Evolutionary conservation across 2,888 invertebrate species (phyloP).

Genomic region (Ditula angustiorana): DNA sequence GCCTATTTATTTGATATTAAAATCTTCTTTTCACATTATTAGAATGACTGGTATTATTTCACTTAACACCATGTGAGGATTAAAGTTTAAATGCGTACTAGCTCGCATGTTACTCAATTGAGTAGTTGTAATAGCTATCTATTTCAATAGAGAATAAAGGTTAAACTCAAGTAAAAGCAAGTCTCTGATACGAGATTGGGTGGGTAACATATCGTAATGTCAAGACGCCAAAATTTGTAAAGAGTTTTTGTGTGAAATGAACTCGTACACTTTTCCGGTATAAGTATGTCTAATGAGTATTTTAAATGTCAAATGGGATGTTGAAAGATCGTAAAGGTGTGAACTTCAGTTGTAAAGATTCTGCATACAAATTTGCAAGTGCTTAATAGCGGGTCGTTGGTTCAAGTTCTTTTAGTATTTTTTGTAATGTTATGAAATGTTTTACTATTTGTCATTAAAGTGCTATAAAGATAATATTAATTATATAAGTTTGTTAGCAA

Average conservation of each 20-base stretch:
- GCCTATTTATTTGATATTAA: constrained; percentile 31
- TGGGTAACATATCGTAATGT: constrained; percentile 12
- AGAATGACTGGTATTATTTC: constrained; percentile 26
- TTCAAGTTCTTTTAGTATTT: constrained; percentile 23
- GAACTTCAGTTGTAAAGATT: not conserved
- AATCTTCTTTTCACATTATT: constrained; percentile 31
- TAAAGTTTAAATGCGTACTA: not conserved
- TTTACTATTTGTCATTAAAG: not conserved
- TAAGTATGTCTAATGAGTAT: constrained; percentile 28
- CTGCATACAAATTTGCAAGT: not conserved
- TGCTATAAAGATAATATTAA: not conserved
- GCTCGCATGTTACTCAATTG: not conserved
- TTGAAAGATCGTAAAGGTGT: constrained; percentile 26
- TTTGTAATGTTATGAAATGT: constrained; percentile 20
- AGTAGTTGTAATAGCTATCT: not conserved
- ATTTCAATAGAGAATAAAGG: not conserved
- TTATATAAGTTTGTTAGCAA: not conserved
- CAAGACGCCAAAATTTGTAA: constrained; percentile 6
- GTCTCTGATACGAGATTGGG: not conserved
- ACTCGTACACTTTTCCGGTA: constrained; percentile 24
- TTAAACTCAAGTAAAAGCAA: not conserved
- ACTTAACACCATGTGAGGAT: constrained; percentile 6
- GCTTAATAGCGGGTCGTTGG: constrained; percentile 15
- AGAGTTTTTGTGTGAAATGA: not conserved
- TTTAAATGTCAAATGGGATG: constrained; percentile 34